Percentiles rank a stretch among this genome's conserved stretches.
phyloP scores from a whole-genome alignment of 2,113 vertebrate genomes.

The Peucedramus taeniatus region DNA sequence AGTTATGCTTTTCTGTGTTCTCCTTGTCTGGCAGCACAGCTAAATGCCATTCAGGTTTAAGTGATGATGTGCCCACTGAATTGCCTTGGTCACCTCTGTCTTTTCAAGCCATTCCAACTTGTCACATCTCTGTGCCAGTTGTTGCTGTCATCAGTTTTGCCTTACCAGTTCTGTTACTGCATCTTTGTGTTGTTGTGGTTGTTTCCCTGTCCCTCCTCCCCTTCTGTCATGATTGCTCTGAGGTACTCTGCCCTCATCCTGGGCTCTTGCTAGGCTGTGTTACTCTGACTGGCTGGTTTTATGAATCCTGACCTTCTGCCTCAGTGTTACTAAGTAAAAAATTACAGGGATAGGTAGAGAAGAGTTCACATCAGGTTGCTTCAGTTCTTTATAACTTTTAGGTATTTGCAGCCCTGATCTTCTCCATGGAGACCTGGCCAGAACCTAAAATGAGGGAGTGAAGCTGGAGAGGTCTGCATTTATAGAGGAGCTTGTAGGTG shows the following conservation, averaged over 20 bases:
- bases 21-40: neutral
- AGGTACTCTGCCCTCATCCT: neutral
- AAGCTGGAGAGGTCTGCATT: neutral
- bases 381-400: neutral
- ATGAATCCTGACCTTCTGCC: neutral
- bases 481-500: neutral
- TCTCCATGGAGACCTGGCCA: neutral
- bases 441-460: neutral
- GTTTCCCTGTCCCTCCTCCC: fast-evolving
- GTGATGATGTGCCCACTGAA: fast-evolving
- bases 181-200: neutral
- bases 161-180: neutral
- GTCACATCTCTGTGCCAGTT: neutral
- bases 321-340: neutral
- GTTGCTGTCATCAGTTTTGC: neutral
- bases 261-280: neutral
- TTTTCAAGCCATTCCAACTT: neutral
- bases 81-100: neutral
- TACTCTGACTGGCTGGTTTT: neutral
- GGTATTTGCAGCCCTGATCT: neutral
- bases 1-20: neutral
- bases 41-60: neutral
- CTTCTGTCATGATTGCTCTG: fast-evolving
- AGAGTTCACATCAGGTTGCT: neutral
- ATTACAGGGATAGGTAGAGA: fast-evolving